phyloP scores from a whole-genome alignment of 2,888 invertebrate species.

The Folsomia candida region DNA sequence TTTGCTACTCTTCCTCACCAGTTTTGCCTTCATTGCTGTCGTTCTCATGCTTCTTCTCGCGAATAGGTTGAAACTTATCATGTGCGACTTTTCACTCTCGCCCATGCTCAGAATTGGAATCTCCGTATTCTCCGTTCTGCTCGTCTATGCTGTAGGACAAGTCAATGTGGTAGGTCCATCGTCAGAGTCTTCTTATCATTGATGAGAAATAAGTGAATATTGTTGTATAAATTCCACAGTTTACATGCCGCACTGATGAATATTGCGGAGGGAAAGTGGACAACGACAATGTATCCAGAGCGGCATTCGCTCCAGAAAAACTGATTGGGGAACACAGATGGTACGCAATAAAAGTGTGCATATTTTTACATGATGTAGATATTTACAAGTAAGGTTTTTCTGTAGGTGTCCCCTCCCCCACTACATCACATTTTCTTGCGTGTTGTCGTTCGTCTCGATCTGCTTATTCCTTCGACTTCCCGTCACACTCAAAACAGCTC shows the following conservation, averaged over 20 bases:
- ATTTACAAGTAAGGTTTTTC: constrained; percentile 53
- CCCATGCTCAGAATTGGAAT: constrained; percentile 79
- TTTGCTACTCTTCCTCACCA: constrained; percentile 77
- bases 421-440: constrained; percentile 80
- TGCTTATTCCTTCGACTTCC: constrained; percentile 81
- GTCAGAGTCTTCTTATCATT: neutral
- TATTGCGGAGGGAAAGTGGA: constrained; percentile 53
- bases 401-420: constrained; percentile 72
- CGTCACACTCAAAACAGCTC: constrained; percentile 74
- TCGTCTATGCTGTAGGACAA: constrained; percentile 85
- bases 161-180: constrained; percentile 79
- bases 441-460: constrained; percentile 78
- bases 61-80: constrained; percentile 76
- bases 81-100: constrained; percentile 81
- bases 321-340: constrained; percentile 45
- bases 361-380: neutral
- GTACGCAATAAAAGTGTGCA: constrained; percentile 1
- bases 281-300: constrained; percentile 46
- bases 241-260: constrained; percentile 63
- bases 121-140: constrained; percentile 79
- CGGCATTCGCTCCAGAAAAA: constrained; percentile 42
- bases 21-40: constrained; percentile 86
- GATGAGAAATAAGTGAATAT: no score
- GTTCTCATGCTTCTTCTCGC: constrained; percentile 80
- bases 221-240: constrained; percentile 56